Evolutionary conservation across 2,888 invertebrate species (phyloP), one percentile per base, ranked within the genome.

Genomic region (Ichneumoninae sp.): DNA sequence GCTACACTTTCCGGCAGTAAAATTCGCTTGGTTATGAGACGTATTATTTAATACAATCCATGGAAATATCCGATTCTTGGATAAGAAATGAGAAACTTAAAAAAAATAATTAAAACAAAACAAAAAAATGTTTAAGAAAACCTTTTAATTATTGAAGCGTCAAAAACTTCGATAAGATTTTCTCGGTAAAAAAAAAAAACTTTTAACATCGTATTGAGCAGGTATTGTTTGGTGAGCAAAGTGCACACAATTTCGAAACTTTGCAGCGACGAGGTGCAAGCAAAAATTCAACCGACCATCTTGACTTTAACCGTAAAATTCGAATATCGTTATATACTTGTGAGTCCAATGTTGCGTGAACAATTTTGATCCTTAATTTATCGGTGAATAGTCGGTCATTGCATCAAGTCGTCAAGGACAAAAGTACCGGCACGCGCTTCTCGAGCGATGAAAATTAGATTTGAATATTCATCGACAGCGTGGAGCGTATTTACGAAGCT

Each of bases 401-500:
- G 50, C 19, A n/a, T 50, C 19, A 47, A 62, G 8, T 0, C 52
- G 19, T 36, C 44, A 75, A 19, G 19, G 47, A 13, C 60, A 75
- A 72, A 60, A 75, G 16, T 60, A 75, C 19, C 10, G 1, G 33
- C 62, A 33, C 66, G 66, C 19, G 16, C 7, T 6, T 19, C 40
- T 36, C 40, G 36, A 36, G 6, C 13, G 62, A 13, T n/a, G 57
- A 22, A 44, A 50, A 70, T 57, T 54, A 80, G 65, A 74, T 78
- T 78, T 65, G 84, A 81, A 84, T 84, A 84, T 84, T 84, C 70
- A 78, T 78, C n/a, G 30, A 22, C 6, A 62, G 60, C 22, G 50
- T 52, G 7, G 68, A 44, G 44, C 30, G 22, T 62, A 40, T 13
- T 57, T 50, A 60, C 57, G 36, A 66, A 68, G 57, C 19, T 57